A percentile compares a stretch with the other conserved stretches of the same genome.
These are phyloP conservation scores for Macrosteles quadrilineatus DNA, from an alignment of 1,140 invertebrate genomes.

Conservation along the genomic window DNA sequence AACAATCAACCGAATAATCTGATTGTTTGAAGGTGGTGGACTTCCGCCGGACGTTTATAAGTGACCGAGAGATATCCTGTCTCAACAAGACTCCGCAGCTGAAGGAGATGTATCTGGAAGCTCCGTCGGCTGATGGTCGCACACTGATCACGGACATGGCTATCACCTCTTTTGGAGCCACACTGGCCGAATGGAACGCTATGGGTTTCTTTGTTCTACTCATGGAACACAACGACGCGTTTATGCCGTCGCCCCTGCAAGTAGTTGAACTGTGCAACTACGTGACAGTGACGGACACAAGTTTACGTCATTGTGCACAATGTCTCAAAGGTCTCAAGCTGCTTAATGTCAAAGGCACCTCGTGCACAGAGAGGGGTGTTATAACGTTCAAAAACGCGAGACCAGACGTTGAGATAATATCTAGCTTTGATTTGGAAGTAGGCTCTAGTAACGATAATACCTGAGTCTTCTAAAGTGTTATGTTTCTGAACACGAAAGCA, in stretches of 20 bases:
- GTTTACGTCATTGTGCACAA: slow-evolving; percentile 4
- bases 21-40: not conserved
- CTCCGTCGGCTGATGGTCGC: not conserved
- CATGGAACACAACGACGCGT: not conserved
- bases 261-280: not conserved
- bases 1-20: too few species aligned
- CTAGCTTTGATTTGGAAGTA: slow-evolving; percentile 27
- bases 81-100: not conserved
- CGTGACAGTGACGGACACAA: not conserved
- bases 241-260: not conserved
- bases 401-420: slow-evolving; percentile 23
- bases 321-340: not conserved
- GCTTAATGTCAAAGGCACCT: not conserved
- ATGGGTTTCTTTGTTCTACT: not conserved
- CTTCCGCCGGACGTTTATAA: not conserved
- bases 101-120: slow-evolving; percentile 1
- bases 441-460: not conserved
- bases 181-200: not conserved
- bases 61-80: slow-evolving; percentile 8
- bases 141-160: slow-evolving; percentile 17
- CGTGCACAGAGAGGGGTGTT: not conserved
- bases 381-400: not conserved
- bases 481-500: too few species aligned
- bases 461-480: too few species aligned
- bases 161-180: not conserved